Evolutionary conservation across 2,888 invertebrate species (phyloP).

Genomic region (Euclidia mi): DNA sequence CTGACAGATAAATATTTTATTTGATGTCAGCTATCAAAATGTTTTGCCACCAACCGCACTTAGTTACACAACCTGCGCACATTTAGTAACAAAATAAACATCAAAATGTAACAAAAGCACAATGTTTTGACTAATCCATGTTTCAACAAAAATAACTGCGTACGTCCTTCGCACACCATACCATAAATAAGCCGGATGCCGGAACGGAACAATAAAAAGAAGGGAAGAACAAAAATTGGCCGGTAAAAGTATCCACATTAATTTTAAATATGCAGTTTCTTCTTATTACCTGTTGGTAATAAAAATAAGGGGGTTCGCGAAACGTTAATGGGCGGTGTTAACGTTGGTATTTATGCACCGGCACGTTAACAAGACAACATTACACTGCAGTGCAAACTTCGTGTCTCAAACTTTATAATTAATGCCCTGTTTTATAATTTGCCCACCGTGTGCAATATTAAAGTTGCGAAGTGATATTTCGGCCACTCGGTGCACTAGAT

Average conservation of each 20-base stretch:
- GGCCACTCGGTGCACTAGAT: constrained; percentile 56
- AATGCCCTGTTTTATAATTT: constrained; percentile 79
- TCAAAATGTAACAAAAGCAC: neutral
- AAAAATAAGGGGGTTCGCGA: constrained; percentile 65
- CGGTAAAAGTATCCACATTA: constrained; percentile 41
- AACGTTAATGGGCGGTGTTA: constrained; percentile 70
- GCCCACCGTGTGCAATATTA: constrained; percentile 69
- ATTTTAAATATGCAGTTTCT: constrained; percentile 60
- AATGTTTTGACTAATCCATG: neutral
- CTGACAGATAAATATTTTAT: neutral
- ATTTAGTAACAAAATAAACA: neutral
- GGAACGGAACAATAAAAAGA: constrained; percentile 8
- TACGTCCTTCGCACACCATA: neutral
- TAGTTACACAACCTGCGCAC: neutral
- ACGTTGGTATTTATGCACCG: constrained; percentile 75
- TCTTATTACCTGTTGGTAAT: constrained; percentile 62
- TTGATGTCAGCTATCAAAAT: too few species aligned
- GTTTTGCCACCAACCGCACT: too few species aligned
- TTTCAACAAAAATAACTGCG: neutral
- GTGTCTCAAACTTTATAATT: constrained; percentile 77
- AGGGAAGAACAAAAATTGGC: constrained; percentile 25
- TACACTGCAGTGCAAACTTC: constrained; percentile 75
- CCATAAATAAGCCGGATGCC: neutral
- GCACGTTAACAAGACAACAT: constrained; percentile 77
- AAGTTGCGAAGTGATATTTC: constrained; percentile 70